Evolutionary conservation across 2,113 vertebrate species (phyloP).

Genomic region (Clarias batrachus): DNA sequence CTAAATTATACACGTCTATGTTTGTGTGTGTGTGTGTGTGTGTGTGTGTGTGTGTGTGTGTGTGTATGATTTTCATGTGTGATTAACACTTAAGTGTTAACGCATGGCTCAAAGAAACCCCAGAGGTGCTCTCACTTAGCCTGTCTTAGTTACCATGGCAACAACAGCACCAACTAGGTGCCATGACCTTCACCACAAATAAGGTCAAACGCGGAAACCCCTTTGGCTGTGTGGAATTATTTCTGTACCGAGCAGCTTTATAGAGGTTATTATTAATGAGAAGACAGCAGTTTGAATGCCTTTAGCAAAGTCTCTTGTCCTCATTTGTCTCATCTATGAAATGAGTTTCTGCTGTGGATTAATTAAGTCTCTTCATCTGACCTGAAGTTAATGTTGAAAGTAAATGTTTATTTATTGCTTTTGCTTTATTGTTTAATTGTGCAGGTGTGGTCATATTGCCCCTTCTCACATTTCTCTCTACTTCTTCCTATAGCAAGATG

Average conservation of each 20-base stretch:
- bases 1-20: no score
- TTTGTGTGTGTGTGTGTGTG: no score
- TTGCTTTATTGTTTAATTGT: not conserved
- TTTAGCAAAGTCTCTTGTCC: conserved; percentile 37
- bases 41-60: no score
- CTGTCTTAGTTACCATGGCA: conserved; percentile 27
- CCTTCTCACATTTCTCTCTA: not conserved
- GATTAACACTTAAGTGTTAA: conserved; percentile 12
- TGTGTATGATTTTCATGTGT: not conserved
- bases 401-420: not conserved
- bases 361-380: conserved; percentile 37
- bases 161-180: conserved; percentile 1
- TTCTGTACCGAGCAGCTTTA: conserved; percentile 26
- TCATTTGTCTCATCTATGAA: not conserved
- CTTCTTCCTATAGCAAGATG: conserved; percentile 86
- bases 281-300: conserved; percentile 34
- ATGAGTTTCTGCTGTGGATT: conserved; percentile 14
- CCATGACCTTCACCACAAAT: conserved; percentile 21
- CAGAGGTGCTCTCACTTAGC: not conserved
- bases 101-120: not conserved
- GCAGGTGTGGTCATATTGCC: not conserved
- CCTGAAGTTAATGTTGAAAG: not conserved
- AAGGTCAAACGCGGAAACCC: conserved; percentile 27
- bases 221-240: conserved; percentile 33
- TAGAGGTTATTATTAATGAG: conserved; percentile 42